A percentile compares a stretch with the other conserved stretches of the same genome.
phyloP scores from a whole-genome alignment of 2,113 vertebrate species.

The Gracilinanus agilis region DNA sequence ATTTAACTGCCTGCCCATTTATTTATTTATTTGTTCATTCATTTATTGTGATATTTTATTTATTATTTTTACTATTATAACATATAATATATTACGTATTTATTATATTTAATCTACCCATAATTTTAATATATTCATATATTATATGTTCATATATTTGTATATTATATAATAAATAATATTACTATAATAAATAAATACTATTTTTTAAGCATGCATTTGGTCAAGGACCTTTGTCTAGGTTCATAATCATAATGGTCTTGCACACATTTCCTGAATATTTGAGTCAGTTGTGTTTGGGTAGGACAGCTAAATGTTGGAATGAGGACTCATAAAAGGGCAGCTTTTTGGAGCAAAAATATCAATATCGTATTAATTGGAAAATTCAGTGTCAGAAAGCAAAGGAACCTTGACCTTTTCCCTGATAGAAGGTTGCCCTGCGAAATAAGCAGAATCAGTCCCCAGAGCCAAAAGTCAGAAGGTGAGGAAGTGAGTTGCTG shows the following conservation, averaged over 20 bases:
- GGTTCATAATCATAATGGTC: not conserved
- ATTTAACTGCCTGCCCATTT: no score
- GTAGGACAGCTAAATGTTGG: not conserved
- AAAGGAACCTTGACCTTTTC: not conserved
- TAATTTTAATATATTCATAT: no score
- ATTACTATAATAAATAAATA: no score
- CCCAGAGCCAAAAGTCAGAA: not conserved
- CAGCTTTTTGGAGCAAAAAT: conserved; percentile 2
- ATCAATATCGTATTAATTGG: not conserved
- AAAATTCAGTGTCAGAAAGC: not conserved
- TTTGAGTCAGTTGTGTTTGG: not conserved
- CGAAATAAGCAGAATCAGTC: not conserved
- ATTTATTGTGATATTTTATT: no score
- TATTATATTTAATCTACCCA: no score
- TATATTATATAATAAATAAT: no score
- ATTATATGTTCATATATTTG: no score
- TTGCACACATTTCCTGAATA: not conserved
- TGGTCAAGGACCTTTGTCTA: not conserved
- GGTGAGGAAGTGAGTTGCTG: not conserved
- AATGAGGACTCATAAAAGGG: not conserved
- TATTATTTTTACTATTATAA: no score
- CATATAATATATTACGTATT: no score
- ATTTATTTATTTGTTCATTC: no score
- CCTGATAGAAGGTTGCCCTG: not conserved
- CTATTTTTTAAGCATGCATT: no score